Evolutionary conservation across 2,113 vertebrate genomes (phyloP), one percentile per base, ranked within the genome.

Genomic region (Pipra filicauda): DNA sequence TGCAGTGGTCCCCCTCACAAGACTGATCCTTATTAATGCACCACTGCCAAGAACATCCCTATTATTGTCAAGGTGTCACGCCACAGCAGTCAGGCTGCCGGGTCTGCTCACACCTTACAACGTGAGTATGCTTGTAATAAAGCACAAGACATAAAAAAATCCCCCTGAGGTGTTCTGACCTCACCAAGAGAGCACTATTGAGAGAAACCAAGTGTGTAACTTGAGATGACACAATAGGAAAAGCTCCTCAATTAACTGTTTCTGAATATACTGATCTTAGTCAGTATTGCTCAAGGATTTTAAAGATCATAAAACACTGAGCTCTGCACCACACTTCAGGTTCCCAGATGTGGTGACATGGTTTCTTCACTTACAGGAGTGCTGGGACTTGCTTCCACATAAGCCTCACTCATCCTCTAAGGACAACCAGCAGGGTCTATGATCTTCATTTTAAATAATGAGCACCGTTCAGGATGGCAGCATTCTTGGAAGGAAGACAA

Each of bases 1-100:
- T 33, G 48, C 26, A 1, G 5, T 0, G 18, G 26, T 31, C 74
- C 72, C 27, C n/a, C n/a, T 10, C 11, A 5, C 1, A 2, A 78
- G 13, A 5, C 21, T 3, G 21, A 31, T 16, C n/a, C 55, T 39
- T 9, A 43, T 22, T 59, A 43, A 6, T 6, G 43, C 52, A 44
- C 76, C 39, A 0, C 5, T 35, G 65, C 57, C 66, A 72, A 39
- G 58, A 65, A 48, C 66, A 24, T 69, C 41, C 2, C 4, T 2
- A 5, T 55, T 10, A 6, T 3, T 70, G 83, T 41, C 83, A 65
- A 46, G 2, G 0, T 41, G 55, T 17, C 91, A 74, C 31, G 87
- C 64, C 55, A 18, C 39, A 8, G 1, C 75, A 61, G 74, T 3
- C 65, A 23, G 54, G 59, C 81, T 85, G 67, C 84, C 77, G 57